These are phyloP conservation scores for Drosophila anomalata DNA, from an alignment of 2,888 invertebrate species.

Conservation along the genomic window DNA sequence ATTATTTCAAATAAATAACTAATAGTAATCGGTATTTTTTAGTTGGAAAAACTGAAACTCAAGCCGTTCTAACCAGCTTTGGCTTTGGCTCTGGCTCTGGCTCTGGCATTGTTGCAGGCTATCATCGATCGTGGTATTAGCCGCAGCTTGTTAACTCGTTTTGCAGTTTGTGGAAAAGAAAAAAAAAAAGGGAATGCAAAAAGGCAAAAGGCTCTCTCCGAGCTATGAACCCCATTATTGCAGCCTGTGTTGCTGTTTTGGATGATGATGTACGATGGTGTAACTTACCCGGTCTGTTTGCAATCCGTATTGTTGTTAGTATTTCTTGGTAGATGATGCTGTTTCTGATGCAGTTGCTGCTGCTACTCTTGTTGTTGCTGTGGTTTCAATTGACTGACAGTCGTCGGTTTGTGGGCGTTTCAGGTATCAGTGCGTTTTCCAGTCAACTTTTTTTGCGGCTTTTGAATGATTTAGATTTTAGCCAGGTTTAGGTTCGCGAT, in stretches of 20 bases:
- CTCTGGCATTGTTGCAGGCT: slow-evolving; percentile 4
- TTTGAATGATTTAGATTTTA: slow-evolving; percentile 45
- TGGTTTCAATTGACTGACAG: slow-evolving; percentile 49
- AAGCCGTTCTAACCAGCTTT: slow-evolving; percentile 9
- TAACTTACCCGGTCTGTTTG: slow-evolving; percentile 58
- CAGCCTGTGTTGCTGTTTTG: neutral
- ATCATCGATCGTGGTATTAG: slow-evolving; percentile 42
- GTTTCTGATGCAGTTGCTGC: slow-evolving; percentile 16
- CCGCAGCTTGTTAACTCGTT: slow-evolving; percentile 62
- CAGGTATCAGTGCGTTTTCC: slow-evolving; percentile 68
- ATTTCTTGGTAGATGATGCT: slow-evolving; percentile 14
- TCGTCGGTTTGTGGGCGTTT: slow-evolving; percentile 42
- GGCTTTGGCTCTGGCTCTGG: slow-evolving; percentile 4
- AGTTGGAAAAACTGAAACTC: slow-evolving; percentile 7
- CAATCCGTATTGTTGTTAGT: slow-evolving; percentile 40
- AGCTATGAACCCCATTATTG: slow-evolving; percentile 30
- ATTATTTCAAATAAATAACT: neutral
- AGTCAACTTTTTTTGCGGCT: slow-evolving; percentile 50
- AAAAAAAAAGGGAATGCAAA: slow-evolving; percentile 44
- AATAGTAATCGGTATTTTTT: slow-evolving; percentile 6
- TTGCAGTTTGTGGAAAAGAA: slow-evolving; percentile 24
- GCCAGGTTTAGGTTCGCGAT: neutral
- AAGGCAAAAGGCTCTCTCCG: slow-evolving; percentile 37
- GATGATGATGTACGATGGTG: slow-evolving; percentile 48
- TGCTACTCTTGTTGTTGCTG: slow-evolving; percentile 38